Evolutionary conservation across 2,888 invertebrate species (phyloP).

Genomic region (Leucophenga maculata): DNA sequence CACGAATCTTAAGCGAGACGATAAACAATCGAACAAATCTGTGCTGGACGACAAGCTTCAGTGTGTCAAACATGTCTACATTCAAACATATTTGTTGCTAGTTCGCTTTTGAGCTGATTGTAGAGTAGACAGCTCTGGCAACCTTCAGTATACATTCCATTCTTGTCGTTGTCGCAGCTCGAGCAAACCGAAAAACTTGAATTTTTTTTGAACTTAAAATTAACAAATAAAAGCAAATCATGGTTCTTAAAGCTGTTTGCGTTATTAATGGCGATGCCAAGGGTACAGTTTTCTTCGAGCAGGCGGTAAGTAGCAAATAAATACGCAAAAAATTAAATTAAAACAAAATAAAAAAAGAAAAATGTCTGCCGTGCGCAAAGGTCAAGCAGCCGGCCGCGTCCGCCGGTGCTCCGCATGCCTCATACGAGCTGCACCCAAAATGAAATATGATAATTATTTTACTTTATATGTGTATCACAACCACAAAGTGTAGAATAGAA

Average conservation of each 20-base stretch:
- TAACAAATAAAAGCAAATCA: slow-evolving; percentile 56
- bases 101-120: no score
- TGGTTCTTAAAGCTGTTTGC: slow-evolving; percentile 86
- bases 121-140: no score
- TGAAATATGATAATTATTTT: slow-evolving; percentile 16
- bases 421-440: not conserved
- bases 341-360: no score
- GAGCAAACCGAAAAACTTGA: not conserved
- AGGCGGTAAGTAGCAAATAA: slow-evolving; percentile 76
- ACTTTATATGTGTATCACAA: not conserved
- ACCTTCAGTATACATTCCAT: slow-evolving; percentile 20
- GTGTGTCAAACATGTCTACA: no score
- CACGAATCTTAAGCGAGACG: no score
- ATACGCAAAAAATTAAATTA: slow-evolving; percentile 9
- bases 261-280: slow-evolving; percentile 88
- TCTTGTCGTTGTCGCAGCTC: no score
- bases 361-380: slow-evolving; percentile 35
- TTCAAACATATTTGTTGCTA: no score
- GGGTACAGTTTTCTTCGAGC: slow-evolving; percentile 87
- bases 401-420: slow-evolving; percentile 21
- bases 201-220: slow-evolving; percentile 26
- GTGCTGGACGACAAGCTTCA: no score
- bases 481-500: no score
- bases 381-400: slow-evolving; percentile 52
- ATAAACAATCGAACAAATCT: no score